Evolutionary conservation across 2,797 vertebrate genomes (phyloP).

Genomic region (Artibeus jamaicensis): DNA sequence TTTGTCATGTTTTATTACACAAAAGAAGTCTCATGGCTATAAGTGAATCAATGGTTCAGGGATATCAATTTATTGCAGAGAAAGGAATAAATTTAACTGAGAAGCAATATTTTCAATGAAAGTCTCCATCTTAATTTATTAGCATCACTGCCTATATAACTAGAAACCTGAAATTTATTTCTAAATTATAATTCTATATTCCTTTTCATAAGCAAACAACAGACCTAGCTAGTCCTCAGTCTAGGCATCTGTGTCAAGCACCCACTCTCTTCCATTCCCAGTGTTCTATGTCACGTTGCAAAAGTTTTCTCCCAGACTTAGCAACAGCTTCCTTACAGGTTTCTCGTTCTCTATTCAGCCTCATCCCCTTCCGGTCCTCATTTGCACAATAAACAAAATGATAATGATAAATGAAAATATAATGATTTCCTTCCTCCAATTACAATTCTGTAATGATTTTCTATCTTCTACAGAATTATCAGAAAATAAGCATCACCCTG

Average conservation of each 20-base stretch:
- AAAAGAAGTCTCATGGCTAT: neutral
- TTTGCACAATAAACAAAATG: neutral
- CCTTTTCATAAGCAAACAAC: neutral
- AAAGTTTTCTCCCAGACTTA: neutral
- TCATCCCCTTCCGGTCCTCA: neutral
- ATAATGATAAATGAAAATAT: neutral
- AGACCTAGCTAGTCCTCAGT: neutral
- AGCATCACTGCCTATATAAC: neutral
- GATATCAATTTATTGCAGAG: neutral
- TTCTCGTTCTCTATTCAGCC: neutral
- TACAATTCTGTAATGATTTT: neutral
- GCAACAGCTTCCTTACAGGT: neutral
- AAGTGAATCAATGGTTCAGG: neutral
- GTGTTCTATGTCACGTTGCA: neutral
- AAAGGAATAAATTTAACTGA: neutral
- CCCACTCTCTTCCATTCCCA: neutral
- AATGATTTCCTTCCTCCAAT: neutral
- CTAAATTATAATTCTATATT: neutral
- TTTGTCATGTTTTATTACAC: neutral
- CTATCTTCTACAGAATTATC: neutral
- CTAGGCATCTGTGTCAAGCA: neutral
- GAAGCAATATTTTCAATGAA: neutral
- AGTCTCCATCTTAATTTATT: neutral
- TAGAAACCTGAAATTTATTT: neutral
- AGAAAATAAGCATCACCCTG: neutral